phyloP scores from a whole-genome alignment of 2,888 invertebrate species.

The Mythimna albipuncta region DNA sequence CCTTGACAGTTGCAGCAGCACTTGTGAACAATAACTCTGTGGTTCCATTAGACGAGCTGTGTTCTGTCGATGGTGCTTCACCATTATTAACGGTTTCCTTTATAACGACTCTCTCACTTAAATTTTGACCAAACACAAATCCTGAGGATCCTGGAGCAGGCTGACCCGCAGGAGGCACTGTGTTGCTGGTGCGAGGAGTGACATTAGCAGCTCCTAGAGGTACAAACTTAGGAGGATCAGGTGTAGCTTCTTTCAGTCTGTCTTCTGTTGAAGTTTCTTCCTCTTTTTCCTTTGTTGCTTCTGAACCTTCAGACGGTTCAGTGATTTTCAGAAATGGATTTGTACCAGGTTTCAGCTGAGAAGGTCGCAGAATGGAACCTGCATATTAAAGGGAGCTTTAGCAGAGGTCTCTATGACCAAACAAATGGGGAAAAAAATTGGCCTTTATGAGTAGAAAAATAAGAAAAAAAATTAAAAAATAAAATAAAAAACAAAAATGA shows the following conservation, averaged over 20 bases:
- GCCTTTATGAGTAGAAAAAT: no score
- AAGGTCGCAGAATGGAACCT: constrained; percentile 86
- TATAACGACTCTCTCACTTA: constrained; percentile 95
- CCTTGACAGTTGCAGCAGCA: constrained; percentile 91
- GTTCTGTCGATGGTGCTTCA: constrained; percentile 78
- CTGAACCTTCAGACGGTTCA: constrained; percentile 67
- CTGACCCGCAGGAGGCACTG: constrained; percentile 86
- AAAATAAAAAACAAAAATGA: no score
- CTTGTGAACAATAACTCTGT: constrained; percentile 94
- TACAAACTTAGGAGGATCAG: constrained; percentile 85
- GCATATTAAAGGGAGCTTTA: constrained; percentile 37
- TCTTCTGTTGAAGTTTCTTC: constrained; percentile 70
- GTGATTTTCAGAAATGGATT: constrained; percentile 84
- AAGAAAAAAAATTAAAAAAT: no score
- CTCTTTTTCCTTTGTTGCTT: constrained; percentile 71
- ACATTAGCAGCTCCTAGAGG: constrained; percentile 83
- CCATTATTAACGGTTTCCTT: constrained; percentile 90
- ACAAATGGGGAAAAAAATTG: no score
- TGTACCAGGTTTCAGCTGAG: constrained; percentile 82
- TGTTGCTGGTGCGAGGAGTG: constrained; percentile 82
- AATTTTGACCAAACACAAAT: constrained; percentile 98
- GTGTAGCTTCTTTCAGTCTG: constrained; percentile 76
- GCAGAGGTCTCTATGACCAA: background rate
- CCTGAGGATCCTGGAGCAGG: constrained; percentile 87
- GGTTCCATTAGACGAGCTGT: constrained; percentile 90